Evolutionary conservation across 1,140 invertebrate species (phyloP).

Genomic region (Drosophila kikkawai): DNA sequence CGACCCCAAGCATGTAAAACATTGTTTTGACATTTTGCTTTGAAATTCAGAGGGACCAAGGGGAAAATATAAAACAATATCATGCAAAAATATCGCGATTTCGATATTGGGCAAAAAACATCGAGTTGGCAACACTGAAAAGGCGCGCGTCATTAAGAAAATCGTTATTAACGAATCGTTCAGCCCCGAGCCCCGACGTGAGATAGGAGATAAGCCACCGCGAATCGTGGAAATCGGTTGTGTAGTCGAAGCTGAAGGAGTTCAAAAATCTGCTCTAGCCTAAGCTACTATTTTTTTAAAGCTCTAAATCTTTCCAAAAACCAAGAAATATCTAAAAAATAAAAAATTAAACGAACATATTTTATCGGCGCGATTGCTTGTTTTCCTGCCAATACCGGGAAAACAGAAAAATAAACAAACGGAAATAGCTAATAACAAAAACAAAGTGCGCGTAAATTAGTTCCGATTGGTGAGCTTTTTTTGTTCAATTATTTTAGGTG

Average conservation of each 20-base stretch:
- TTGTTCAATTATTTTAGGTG: slow-evolving; percentile 14
- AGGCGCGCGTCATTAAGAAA: too few species aligned
- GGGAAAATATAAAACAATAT: too few species aligned
- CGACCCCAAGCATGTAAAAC: neutral
- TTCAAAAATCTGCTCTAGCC: neutral
- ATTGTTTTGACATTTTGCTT: neutral
- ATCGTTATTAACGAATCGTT: too few species aligned
- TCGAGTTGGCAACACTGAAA: too few species aligned
- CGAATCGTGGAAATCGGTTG: neutral
- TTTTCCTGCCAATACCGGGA: neutral
- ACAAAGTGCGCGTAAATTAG: slow-evolving; percentile 40
- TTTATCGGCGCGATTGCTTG: neutral
- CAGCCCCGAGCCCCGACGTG: neutral
- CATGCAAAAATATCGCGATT: too few species aligned
- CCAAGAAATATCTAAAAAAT: neutral
- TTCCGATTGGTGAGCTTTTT: slow-evolving; percentile 11
- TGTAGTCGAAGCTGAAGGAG: neutral
- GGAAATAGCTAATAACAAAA: slow-evolving; percentile 52
- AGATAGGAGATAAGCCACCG: neutral
- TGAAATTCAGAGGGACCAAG: too few species aligned
- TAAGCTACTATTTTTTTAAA: neutral
- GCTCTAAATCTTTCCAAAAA: neutral
- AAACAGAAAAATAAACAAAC: slow-evolving; percentile 3
- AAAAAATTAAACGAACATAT: too few species aligned
- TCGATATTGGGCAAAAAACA: too few species aligned